Evolutionary conservation across 2,113 vertebrate genomes (phyloP).

Genomic region (Podarcis muralis): DNA sequence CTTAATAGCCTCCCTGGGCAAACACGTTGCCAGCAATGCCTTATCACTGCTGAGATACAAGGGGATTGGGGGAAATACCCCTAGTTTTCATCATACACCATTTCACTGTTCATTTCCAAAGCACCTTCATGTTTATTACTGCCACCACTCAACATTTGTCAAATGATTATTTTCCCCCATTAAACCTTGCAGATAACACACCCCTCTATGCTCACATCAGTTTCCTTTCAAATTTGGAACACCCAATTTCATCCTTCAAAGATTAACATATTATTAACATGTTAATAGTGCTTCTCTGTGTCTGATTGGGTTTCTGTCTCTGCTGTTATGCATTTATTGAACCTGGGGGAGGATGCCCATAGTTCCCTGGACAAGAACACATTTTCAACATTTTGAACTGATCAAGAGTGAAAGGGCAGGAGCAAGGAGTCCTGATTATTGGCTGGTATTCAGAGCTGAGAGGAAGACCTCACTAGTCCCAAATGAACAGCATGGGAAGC

Average conservation of each 20-base stretch:
- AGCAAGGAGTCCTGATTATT: not conserved
- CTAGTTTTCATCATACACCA: not conserved
- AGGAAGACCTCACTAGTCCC: not conserved
- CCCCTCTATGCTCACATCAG: not conserved
- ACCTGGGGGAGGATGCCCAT: not conserved
- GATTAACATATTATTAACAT: not conserved
- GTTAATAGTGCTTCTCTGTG: not conserved
- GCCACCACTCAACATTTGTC: not conserved
- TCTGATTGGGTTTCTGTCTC: not conserved
- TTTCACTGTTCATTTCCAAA: not conserved
- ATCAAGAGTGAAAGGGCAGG: not conserved
- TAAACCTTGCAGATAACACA: not conserved
- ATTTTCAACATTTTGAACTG: not conserved
- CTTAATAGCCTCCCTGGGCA: constrained; percentile 62
- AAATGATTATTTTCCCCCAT: not conserved
- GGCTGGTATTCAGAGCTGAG: not conserved
- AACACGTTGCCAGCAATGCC: constrained; percentile 39
- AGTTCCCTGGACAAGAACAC: not conserved
- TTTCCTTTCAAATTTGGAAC: not conserved
- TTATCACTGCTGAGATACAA: constrained; percentile 58
- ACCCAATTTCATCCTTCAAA: not conserved
- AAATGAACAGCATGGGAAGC: not conserved
- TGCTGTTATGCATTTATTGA: not conserved
- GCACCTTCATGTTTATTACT: not conserved
- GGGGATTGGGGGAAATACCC: not conserved